These are phyloP conservation scores for Isichthys henryi DNA, from an alignment of 2,113 vertebrate species.

Conservation along the genomic window DNA sequence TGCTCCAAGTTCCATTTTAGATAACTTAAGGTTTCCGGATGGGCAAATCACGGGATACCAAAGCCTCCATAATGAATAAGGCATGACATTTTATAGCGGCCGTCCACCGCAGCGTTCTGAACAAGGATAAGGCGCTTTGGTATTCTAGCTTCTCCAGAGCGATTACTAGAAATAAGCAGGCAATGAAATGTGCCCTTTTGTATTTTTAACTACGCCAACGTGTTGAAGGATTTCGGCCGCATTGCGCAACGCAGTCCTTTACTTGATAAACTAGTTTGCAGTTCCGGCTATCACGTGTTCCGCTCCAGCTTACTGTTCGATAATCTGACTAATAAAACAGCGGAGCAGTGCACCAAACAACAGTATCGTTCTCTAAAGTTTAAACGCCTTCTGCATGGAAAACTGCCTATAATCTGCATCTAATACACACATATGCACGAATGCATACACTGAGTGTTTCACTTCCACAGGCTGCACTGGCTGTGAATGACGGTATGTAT, in stretches of 20 bases:
- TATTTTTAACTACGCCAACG: not conserved
- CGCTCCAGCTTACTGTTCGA: not conserved
- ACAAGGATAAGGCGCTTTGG: not conserved
- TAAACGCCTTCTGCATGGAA: not conserved
- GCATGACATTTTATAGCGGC: not conserved
- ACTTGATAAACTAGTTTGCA: not conserved
- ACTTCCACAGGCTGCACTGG: not conserved
- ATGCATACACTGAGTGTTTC: not conserved
- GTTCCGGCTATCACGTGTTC: not conserved
- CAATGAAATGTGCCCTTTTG: not conserved
- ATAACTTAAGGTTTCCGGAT: not conserved
- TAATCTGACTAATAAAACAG: not conserved
- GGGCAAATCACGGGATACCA: not conserved
- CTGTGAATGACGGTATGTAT: not conserved
- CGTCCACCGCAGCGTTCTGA: not conserved
- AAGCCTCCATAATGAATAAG: not conserved
- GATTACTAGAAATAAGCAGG: conserved; percentile 1
- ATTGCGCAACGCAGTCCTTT: not conserved
- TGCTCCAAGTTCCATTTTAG: not conserved
- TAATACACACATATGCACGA: not conserved
- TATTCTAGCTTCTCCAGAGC: not conserved
- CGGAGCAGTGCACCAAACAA: not conserved
- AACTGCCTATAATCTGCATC: not conserved
- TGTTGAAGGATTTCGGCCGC: not conserved
- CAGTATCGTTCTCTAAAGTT: not conserved